Evolutionary conservation across 2,113 vertebrate species (phyloP), one percentile per base, ranked within the genome.

Genomic region (Psephotus haematonotus): DNA sequence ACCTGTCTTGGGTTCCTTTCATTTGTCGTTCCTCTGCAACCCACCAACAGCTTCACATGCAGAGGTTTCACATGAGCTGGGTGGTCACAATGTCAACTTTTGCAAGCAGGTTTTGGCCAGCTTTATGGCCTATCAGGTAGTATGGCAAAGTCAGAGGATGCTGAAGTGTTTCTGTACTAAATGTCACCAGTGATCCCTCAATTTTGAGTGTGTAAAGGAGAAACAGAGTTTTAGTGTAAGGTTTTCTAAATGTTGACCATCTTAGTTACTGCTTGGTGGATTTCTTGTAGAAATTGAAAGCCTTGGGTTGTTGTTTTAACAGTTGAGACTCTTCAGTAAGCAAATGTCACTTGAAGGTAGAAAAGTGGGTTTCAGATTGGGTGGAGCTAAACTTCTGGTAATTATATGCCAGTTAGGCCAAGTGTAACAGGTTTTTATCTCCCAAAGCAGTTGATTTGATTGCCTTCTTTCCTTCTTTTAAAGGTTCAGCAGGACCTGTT

Each of bases 401-500:
- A 35, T 81, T 37, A 69, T 13, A 5, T 49, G 37, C 47, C 11
- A 23, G 33, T 75, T 59, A 74, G 71, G 33, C 86, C 69, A 78
- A 46, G 57, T 20, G 18, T 50, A n/a, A n/a, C 52, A 31, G 52
- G 39, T 41, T 80, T 83, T 93, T 79, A 44, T 87, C 65, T 69
- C n/a, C 52, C 67, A 59, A 60, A 80, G 35, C 69, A 86, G 59
- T 31, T 92, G 62, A 28, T 29, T 27, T 64, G 4, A n/a, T 29
- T 67, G 2, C 24, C 50, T 59, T 59, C 69, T 96, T 83, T 57
- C 10, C 47, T 87, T 44, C 53, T 75, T 60, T 63, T 82, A 17
- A 74, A 99, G 99, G 99, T 95, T 99, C 99, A 27, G 99, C 99
- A 97, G 99, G 96, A 94, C 99, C 99, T 19, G 98, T 98, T 46